A percentile compares a stretch with the other conserved stretches of the same genome.
These are phyloP conservation scores for Chrysochloris asiatica DNA, from an alignment of 2,113 vertebrate species.

Conservation along the genomic window DNA sequence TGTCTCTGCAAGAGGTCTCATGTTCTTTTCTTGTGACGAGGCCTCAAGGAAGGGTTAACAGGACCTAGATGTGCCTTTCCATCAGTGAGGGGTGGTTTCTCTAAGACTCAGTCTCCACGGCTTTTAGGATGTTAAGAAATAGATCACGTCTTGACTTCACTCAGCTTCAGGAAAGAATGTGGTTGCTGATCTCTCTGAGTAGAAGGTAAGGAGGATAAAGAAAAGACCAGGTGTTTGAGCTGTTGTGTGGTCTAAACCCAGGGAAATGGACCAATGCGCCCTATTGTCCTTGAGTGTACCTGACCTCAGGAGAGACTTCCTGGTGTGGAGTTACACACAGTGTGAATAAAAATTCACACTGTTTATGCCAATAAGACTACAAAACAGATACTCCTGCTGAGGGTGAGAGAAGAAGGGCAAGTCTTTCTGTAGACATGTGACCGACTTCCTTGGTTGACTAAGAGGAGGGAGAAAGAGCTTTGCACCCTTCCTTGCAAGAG, in stretches of 20 bases:
- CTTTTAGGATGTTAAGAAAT: neutral
- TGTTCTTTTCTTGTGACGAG: neutral
- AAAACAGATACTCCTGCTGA: neutral
- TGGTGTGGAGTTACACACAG: neutral
- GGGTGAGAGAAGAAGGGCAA: neutral
- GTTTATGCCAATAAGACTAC: neutral
- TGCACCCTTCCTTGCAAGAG: accelerated
- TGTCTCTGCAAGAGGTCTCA: neutral
- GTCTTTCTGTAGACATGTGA: neutral
- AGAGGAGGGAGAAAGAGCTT: neutral
- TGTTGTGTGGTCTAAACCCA: neutral
- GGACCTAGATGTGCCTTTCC: neutral
- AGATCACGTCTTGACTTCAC: neutral
- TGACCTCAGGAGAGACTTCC: neutral
- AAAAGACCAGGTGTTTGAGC: neutral
- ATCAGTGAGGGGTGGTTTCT: neutral
- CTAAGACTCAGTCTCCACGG: accelerated
- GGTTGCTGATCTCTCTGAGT: neutral
- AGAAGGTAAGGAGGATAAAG: neutral
- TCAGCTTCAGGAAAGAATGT: neutral
- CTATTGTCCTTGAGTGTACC: neutral
- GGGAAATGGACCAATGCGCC: neutral
- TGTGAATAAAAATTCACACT: neutral
- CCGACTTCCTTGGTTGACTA: neutral
- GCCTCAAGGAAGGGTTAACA: no score